A percentile compares a stretch with the other conserved stretches of the same genome.
Evolutionary conservation across 2,888 invertebrate species (phyloP).

Genomic region (Hypsopygia costalis): DNA sequence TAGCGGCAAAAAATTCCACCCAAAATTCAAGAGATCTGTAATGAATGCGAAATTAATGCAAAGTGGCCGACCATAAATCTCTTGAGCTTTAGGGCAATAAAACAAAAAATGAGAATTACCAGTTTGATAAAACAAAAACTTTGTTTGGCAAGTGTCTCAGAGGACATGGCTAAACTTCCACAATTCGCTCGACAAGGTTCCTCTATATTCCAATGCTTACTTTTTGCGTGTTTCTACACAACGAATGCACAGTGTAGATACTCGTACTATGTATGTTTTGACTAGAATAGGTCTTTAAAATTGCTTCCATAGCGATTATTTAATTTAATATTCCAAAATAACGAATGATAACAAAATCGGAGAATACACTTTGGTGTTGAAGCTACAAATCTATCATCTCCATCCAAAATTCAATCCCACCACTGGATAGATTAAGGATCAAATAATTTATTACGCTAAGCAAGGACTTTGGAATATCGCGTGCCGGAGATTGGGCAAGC

Average conservation of each 20-base stretch:
- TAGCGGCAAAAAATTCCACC: conserved; percentile 47
- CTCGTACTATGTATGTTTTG: conserved; percentile 13
- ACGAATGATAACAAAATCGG: no score
- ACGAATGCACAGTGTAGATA: conserved; percentile 28
- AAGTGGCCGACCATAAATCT: conserved; percentile 73
- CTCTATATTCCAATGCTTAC: conserved; percentile 46
- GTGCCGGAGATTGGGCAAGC: no score
- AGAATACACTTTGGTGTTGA: no score
- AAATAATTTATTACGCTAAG: no score
- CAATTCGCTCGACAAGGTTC: conserved; percentile 29
- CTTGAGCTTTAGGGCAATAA: conserved; percentile 64
- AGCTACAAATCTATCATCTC: no score
- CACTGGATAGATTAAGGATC: no score
- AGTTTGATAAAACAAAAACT: conserved; percentile 75
- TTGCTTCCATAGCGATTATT: no score
- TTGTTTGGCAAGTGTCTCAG: conserved; percentile 64
- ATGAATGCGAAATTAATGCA: conserved; percentile 76
- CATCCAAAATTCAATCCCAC: no score
- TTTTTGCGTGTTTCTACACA: conserved; percentile 30
- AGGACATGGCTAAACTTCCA: conserved; percentile 45
- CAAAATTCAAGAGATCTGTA: conserved; percentile 62
- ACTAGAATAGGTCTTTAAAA: no score
- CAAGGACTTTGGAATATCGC: no score
- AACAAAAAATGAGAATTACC: conserved; percentile 75
- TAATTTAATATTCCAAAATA: no score